A percentile compares a stretch with the other conserved stretches of the same genome.
These are phyloP conservation scores for Hemibagrus wyckioides DNA, from an alignment of 2,113 vertebrate genomes.

Conservation along the genomic window DNA sequence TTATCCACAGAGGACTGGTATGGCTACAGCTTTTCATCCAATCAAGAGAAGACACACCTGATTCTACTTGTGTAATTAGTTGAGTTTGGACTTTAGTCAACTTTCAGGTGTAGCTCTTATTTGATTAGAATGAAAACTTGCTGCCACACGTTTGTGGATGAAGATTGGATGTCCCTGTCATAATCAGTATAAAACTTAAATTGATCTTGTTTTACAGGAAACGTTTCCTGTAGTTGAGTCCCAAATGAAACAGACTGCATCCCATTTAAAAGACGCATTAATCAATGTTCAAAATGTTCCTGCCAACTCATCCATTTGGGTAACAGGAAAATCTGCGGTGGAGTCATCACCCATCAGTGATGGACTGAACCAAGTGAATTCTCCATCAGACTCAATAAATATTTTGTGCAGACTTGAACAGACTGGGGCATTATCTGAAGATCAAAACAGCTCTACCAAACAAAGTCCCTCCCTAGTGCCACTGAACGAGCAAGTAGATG, in stretches of 20 bases:
- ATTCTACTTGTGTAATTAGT: not conserved
- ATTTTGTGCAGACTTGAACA: not conserved
- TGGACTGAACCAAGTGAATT: not conserved
- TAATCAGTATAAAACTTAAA: not conserved
- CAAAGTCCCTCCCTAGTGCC: not conserved
- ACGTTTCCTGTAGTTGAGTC: not conserved
- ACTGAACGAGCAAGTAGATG: slow-evolving; percentile 40
- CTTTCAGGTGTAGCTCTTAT: not conserved
- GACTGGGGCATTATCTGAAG: not conserved
- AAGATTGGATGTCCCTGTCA: not conserved
- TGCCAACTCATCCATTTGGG: not conserved
- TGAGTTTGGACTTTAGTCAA: not conserved
- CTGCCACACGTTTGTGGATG: not conserved
- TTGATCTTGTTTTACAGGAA: slow-evolving; percentile 26
- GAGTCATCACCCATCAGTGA: not conserved
- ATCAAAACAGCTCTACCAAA: not conserved
- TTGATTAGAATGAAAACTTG: not conserved
- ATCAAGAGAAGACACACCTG: not conserved
- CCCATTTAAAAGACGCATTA: not conserved
- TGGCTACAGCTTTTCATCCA: not conserved
- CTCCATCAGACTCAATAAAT: not conserved
- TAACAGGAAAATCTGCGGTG: not conserved
- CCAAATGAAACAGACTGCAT: not conserved
- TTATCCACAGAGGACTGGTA: not conserved
- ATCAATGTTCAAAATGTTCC: not conserved